phyloP scores from a whole-genome alignment of 2,113 vertebrate genomes.

The Forbesichthys papilliferus region DNA sequence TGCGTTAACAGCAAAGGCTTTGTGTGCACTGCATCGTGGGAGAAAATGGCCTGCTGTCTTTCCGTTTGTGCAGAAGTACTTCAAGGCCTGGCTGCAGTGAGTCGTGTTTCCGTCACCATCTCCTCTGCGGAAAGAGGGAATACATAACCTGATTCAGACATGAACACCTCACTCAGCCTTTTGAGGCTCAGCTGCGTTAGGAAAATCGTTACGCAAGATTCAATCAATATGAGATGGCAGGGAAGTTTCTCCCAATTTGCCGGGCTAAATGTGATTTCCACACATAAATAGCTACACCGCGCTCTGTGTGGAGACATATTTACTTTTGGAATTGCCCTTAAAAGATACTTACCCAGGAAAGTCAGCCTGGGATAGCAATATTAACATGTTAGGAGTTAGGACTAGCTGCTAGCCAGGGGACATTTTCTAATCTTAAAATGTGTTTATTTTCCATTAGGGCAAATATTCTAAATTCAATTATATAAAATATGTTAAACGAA shows the following conservation, averaged over 20 bases:
- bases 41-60: not conserved
- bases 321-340: conserved; percentile 26
- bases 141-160: conserved; percentile 46
- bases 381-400: conserved; percentile 7
- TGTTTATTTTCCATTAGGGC: too few relatives aligned
- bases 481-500: too few relatives aligned
- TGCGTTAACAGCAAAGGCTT: too few relatives aligned
- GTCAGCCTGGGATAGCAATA: conserved; percentile 25
- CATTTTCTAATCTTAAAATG: too few relatives aligned
- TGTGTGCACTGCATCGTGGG: not conserved
- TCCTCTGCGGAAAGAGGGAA: conserved; percentile 13
- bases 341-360: conserved; percentile 35
- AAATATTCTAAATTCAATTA: too few relatives aligned
- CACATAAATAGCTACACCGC: conserved; percentile 30
- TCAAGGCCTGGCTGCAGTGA: not conserved
- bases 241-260: conserved; percentile 49
- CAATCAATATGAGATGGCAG: conserved; percentile 42
- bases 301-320: conserved; percentile 24
- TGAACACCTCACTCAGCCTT: conserved; percentile 20
- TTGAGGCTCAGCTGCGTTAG: conserved; percentile 43
- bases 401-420: too few relatives aligned
- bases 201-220: conserved; percentile 41
- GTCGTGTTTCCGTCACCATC: not conserved
- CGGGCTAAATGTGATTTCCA: conserved; percentile 52
- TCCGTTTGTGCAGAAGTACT: conserved; percentile 10